phyloP scores from a whole-genome alignment of 2,113 vertebrate species.

The Scytalopus superciliaris region DNA sequence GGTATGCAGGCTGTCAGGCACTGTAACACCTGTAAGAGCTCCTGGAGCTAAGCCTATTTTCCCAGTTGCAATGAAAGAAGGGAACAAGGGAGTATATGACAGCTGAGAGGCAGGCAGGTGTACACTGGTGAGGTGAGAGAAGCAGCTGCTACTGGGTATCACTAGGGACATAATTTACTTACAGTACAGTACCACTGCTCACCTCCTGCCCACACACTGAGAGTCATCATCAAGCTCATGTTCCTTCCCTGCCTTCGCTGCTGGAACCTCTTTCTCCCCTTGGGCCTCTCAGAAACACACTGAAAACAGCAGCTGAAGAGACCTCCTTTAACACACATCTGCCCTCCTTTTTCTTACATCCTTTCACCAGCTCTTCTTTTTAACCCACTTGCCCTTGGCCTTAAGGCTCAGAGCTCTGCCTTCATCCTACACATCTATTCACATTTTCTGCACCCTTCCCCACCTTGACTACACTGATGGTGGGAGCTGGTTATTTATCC shows the following conservation, averaged over 20 bases:
- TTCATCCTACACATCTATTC: neutral
- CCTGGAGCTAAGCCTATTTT: neutral
- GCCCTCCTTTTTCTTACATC: neutral
- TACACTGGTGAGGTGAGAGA: neutral
- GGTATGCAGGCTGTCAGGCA: neutral
- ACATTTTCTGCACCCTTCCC: neutral
- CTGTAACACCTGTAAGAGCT: neutral
- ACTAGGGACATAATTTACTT: conserved; percentile 6
- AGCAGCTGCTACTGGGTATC: neutral
- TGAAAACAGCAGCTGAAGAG: neutral
- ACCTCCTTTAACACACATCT: neutral
- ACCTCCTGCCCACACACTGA: neutral
- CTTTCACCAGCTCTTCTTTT: neutral
- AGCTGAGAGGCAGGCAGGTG: conserved; percentile 30
- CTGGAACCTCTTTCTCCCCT: neutral
- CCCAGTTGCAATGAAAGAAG: neutral
- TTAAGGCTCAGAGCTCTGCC: neutral
- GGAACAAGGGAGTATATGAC: neutral
- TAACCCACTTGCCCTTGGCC: neutral
- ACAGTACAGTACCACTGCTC: neutral
- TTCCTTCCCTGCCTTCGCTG: neutral
- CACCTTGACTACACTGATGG: accelerated
- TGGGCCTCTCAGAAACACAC: neutral
- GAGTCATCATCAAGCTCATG: neutral
- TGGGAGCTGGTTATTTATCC: neutral